Percentiles rank a stretch among this genome's conserved stretches.
phyloP scores from a whole-genome alignment of 2,797 vertebrate species.

The Choloepus didactylus region DNA sequence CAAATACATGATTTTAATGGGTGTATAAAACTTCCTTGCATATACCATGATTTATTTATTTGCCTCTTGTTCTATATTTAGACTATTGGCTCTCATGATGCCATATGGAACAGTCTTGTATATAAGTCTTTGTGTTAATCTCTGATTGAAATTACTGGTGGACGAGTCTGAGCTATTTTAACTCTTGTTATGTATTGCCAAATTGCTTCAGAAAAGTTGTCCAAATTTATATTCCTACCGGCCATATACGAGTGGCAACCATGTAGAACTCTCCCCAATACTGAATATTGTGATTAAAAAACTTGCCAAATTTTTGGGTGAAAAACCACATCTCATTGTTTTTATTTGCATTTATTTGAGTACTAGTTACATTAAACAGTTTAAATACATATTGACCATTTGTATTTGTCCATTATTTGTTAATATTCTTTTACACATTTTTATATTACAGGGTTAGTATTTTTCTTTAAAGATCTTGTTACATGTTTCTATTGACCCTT shows the following conservation, averaged over 20 bases:
- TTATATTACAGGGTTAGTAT: neutral
- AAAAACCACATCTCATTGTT: neutral
- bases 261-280: neutral
- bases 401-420: neutral
- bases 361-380: neutral
- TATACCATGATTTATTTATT: neutral
- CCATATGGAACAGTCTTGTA: neutral
- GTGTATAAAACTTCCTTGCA: neutral
- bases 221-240: slow-evolving; percentile 11
- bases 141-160: neutral
- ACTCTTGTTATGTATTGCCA: neutral
- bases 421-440: slow-evolving; percentile 35
- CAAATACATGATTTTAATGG: neutral
- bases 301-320: neutral
- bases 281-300: neutral
- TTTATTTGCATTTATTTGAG: slow-evolving; percentile 40
- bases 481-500: slow-evolving; percentile 10
- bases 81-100: slow-evolving; percentile 4
- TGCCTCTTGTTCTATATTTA: neutral
- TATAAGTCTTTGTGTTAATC: slow-evolving; percentile 14
- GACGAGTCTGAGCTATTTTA: neutral
- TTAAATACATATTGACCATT: neutral
- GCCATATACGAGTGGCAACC: neutral
- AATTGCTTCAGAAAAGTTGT: slow-evolving; percentile 4
- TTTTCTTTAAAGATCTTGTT: neutral